Base-by-base conservation (phyloP, 2,888 invertebrate genomes). In the Ctenicera cuprea region DNA sequence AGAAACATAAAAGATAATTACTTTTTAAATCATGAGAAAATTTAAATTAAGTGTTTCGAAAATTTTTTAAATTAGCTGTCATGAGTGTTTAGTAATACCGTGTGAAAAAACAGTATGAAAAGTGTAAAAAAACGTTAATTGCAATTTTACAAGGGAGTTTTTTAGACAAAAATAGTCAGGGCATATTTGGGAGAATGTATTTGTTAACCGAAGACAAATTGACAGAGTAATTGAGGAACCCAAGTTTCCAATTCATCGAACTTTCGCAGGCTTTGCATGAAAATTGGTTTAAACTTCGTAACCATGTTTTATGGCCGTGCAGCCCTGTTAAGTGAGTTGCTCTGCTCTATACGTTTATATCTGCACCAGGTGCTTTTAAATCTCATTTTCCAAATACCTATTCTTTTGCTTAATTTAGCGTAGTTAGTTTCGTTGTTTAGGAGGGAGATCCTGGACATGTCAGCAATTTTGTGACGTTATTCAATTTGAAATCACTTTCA, bases 251-350 rank as follows among this genome's bases (percentile, higher is more conserved):
- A 65, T 65, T 50, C 64, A 65, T 65, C 64, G 64, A 50, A 65
- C 64, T 50, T 65, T 45, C 22, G 63, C 48, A 41, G 48, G 65
- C 37, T 66, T 66, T 57, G 41, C 57, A 66, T 66, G 66, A 66
- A 66, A 66, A 66, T 57, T 57, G 54, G 57, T 66, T 66, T 66
- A 66, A 66, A 66, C 38, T 66, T 54, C 54, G 54, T 66, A 66
- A 66, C 54, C 37, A 57, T 66, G 57, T 66, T 66, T 66, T 66
- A 66, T 66, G 64, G 50, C 64, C 16, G 64, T 52, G 11, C 30
- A 45, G 52, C 22, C 50, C 18, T 14, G 64, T 18, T 65, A 65
- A 65, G 50, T 65, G 52, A 65, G 50, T 65, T 65, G 48, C 54
- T 54, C 26, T 22, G 48, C 20, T 48, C 14, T 48, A 48, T 45